These are phyloP conservation scores for Cyrtorhinus lividipennis DNA, from an alignment of 1,140 invertebrate genomes.

Conservation along the genomic window DNA sequence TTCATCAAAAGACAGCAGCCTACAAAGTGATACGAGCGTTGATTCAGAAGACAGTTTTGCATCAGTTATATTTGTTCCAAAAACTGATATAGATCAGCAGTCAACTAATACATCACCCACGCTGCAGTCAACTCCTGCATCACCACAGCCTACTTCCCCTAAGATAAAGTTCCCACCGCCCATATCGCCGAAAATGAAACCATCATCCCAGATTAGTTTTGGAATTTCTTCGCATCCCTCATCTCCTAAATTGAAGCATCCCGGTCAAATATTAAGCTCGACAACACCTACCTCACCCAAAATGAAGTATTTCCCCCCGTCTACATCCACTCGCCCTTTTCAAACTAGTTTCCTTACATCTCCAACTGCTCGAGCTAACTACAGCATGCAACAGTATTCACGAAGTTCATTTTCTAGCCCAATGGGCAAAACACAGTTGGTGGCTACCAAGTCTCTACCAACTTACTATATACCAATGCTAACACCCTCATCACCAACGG, in stretches of 20 bases:
- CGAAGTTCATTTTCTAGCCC: slow-evolving; percentile 9
- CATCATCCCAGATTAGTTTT: slow-evolving; percentile 20
- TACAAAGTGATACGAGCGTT: slow-evolving; percentile 83
- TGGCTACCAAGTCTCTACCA: slow-evolving; percentile 16
- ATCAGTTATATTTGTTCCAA: slow-evolving; percentile 76
- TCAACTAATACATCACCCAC: slow-evolving; percentile 35
- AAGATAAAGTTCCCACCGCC: slow-evolving; percentile 35
- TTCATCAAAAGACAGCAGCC: slow-evolving; percentile 78
- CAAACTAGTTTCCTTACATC: slow-evolving; percentile 22
- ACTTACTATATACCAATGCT: slow-evolving; percentile 4
- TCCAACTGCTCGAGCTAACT: slow-evolving; percentile 19
- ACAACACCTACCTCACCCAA: slow-evolving; percentile 43
- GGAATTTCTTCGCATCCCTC: slow-evolving; percentile 45
- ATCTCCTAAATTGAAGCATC: slow-evolving; percentile 41
- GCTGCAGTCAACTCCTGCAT: slow-evolving; percentile 28
- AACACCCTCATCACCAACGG: slow-evolving; percentile 20
- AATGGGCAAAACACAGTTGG: neutral
- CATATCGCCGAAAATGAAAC: slow-evolving; percentile 24
- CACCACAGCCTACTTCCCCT: slow-evolving; percentile 43
- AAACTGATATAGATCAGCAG: slow-evolving; percentile 40
- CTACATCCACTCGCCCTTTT: slow-evolving; percentile 32
- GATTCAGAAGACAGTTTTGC: slow-evolving; percentile 85
- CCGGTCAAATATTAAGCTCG: slow-evolving; percentile 20
- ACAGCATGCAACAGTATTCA: slow-evolving; percentile 19
- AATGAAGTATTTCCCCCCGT: slow-evolving; percentile 39